These are phyloP conservation scores for Ptilonorhynchus violaceus DNA, from an alignment of 2,113 vertebrate species.

Conservation along the genomic window DNA sequence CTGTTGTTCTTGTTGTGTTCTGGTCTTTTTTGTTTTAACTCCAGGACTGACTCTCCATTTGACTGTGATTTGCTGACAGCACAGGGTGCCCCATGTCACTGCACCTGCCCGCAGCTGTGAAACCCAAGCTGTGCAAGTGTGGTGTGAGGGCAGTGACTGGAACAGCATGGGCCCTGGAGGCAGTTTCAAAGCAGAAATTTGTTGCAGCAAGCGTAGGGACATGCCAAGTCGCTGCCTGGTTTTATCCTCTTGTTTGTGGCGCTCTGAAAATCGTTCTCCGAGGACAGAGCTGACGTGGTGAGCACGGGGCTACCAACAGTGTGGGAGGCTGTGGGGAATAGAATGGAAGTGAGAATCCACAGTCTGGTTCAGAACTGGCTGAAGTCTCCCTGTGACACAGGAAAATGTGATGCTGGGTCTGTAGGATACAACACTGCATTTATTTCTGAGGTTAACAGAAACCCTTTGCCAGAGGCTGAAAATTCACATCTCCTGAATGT, in stretches of 20 bases:
- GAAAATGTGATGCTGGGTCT: not conserved
- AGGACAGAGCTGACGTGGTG: not conserved
- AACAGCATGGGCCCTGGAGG: not conserved
- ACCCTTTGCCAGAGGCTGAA: not conserved
- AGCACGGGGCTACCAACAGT: not conserved
- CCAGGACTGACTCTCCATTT: not conserved
- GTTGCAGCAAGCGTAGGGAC: not conserved
- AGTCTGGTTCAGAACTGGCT: not conserved
- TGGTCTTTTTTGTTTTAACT: not conserved
- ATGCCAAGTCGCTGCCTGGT: not conserved
- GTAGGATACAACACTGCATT: not conserved
- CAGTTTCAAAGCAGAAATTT: not conserved
- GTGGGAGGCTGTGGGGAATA: not conserved
- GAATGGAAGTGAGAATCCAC: not conserved
- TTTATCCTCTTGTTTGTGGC: not conserved
- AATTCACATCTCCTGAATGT: not conserved
- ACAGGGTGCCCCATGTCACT: rapidly evolving
- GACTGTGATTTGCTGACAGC: not conserved
- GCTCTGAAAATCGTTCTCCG: not conserved
- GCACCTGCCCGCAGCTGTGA: not conserved
- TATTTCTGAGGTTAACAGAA: not conserved
- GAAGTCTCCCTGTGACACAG: not conserved
- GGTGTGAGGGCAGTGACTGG: not conserved
- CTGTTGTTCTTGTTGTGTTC: not conserved
- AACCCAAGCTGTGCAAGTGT: not conserved